These are phyloP conservation scores for Allygus modestus DNA, from an alignment of 2,888 invertebrate species.

Conservation along the genomic window DNA sequence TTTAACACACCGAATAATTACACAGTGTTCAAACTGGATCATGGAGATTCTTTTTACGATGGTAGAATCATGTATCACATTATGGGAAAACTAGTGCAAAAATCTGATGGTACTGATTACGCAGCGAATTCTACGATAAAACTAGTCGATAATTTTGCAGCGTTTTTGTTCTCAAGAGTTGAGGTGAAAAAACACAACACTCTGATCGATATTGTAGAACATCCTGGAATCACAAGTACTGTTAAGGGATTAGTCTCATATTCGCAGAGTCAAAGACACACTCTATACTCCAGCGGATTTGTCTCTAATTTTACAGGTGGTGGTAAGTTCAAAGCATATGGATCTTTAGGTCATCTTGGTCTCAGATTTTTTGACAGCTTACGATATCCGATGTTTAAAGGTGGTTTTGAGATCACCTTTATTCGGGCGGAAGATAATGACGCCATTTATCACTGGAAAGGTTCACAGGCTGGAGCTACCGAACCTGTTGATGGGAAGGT, in stretches of 20 bases:
- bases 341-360: constrained; percentile 38
- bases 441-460: constrained; percentile 38
- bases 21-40: too few relatives aligned
- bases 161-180: constrained; percentile 31
- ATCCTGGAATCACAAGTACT: constrained; percentile 48
- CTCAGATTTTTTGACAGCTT: constrained; percentile 49
- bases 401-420: constrained; percentile 52
- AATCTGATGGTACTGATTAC: constrained; percentile 5
- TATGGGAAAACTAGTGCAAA: neutral
- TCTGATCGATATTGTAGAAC: constrained; percentile 22
- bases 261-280: neutral
- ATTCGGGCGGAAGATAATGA: constrained; percentile 48
- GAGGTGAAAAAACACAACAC: constrained; percentile 39
- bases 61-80: too few relatives aligned
- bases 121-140: constrained; percentile 16
- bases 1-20: constrained; percentile 39
- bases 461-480: neutral
- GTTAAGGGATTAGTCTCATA: constrained; percentile 20
- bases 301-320: constrained; percentile 14
- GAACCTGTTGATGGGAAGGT: constrained; percentile 33
- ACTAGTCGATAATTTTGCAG: constrained; percentile 31
- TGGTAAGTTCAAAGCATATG: constrained; percentile 41
- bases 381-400: constrained; percentile 43
- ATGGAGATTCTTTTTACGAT: too few relatives aligned
- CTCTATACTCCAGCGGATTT: neutral